A percentile compares a stretch with the other conserved stretches of the same genome.
These are phyloP conservation scores for Dipodomys ordii DNA, from an alignment of 2,113 vertebrate genomes.

Conservation along the genomic window DNA sequence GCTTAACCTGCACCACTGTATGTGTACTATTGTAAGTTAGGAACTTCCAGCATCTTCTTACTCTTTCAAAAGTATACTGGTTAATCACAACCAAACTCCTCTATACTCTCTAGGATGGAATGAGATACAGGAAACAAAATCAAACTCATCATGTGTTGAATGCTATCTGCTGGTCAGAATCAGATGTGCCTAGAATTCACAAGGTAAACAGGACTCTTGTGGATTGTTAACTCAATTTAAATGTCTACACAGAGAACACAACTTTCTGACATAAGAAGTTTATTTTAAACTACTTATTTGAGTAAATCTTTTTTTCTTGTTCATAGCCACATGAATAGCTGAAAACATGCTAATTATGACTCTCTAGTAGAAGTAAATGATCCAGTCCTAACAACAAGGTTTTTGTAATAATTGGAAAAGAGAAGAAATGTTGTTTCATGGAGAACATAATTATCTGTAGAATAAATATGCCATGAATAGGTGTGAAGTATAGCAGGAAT, in stretches of 20 bases:
- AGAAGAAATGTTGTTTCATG: not conserved
- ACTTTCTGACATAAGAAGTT: not conserved
- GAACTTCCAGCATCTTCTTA: not conserved
- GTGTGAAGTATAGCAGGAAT: not conserved
- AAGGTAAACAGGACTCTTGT: not conserved
- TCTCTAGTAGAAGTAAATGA: not conserved
- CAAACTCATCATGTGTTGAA: not conserved
- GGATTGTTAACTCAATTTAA: not conserved
- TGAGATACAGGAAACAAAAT: not conserved
- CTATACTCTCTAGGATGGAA: not conserved
- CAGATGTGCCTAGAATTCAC: not conserved
- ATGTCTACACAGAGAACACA: not conserved
- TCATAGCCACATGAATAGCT: not conserved
- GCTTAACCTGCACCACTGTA: not conserved
- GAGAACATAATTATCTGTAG: not conserved
- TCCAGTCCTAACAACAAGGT: not conserved
- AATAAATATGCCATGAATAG: not conserved
- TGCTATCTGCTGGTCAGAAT: not conserved
- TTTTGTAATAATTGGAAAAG: not conserved
- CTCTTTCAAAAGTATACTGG: not conserved
- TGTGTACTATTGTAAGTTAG: not conserved
- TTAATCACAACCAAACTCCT: not conserved
- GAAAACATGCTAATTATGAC: not conserved
- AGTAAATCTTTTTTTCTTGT: not conserved
- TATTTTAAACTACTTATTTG: conserved; percentile 16